These are phyloP conservation scores for Dasyornis broadbenti DNA, from an alignment of 2,113 vertebrate genomes.

Conservation along the genomic window DNA sequence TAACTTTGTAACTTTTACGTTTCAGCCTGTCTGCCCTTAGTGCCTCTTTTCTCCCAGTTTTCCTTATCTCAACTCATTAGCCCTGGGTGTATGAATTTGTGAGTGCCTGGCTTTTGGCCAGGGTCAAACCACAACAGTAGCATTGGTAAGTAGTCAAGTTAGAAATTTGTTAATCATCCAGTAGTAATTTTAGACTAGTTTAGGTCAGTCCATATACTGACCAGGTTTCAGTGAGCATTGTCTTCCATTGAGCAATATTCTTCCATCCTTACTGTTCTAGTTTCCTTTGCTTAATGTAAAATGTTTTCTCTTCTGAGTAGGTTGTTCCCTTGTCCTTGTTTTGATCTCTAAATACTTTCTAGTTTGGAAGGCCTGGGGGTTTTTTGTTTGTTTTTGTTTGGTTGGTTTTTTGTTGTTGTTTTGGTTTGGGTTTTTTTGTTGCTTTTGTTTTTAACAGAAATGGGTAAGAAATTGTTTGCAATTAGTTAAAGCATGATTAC, in stretches of 20 bases:
- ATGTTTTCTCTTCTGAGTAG: neutral
- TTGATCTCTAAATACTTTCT: neutral
- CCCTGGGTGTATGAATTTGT: too few relatives aligned
- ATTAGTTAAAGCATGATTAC: neutral
- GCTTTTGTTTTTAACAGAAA: neutral
- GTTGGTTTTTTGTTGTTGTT: neutral
- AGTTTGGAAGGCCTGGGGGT: neutral
- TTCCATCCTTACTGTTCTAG: neutral
- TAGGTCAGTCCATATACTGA: neutral
- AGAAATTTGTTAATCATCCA: neutral
- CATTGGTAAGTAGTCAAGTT: neutral
- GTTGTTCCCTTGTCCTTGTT: neutral
- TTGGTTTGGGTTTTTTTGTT: too few relatives aligned
- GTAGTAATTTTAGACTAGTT: neutral
- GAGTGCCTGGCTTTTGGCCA: too few relatives aligned
- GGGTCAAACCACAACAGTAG: too few relatives aligned
- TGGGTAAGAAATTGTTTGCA: neutral
- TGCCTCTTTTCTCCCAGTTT: too few relatives aligned
- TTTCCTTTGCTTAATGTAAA: neutral
- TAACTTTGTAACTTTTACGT: too few relatives aligned
- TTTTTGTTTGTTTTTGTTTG: neutral
- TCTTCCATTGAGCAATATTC: neutral
- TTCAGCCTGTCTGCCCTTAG: too few relatives aligned
- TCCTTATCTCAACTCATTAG: too few relatives aligned
- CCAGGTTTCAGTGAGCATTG: neutral